These are phyloP conservation scores for Nyctalus aviator DNA, from an alignment of 2,797 vertebrate species.

Conservation along the genomic window DNA sequence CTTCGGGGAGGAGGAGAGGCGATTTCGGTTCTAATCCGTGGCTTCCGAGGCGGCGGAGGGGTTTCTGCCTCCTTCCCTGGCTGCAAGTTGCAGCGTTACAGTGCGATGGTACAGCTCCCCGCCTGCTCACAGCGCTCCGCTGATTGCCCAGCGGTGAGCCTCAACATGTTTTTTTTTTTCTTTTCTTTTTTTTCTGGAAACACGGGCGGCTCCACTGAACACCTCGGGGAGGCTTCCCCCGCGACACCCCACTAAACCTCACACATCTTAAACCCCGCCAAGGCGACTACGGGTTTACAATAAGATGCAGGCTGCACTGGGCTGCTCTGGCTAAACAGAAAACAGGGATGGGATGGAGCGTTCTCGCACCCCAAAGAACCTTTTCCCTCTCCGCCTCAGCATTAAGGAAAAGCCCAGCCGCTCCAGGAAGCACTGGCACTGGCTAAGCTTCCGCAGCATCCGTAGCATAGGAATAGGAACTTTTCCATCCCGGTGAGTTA, in stretches of 20 bases:
- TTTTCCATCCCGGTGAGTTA: slow-evolving; percentile 84
- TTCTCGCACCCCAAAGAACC: background rate
- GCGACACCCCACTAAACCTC: slow-evolving; percentile 77
- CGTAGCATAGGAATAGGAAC: slow-evolving; percentile 59
- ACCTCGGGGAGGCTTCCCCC: slow-evolving; percentile 70
- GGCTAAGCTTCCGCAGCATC: slow-evolving; percentile 64
- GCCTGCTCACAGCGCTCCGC: slow-evolving; percentile 65
- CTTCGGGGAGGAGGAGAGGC: slow-evolving; percentile 34
- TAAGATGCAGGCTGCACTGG: slow-evolving; percentile 58
- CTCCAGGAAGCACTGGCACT: slow-evolving; percentile 63
- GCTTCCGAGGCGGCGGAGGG: background rate
- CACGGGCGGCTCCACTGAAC: slow-evolving; percentile 78
- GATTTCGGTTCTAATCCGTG: slow-evolving; percentile 8
- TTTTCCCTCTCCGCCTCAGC: slow-evolving; percentile 59
- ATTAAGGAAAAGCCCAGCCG: slow-evolving; percentile 65
- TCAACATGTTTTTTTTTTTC: slow-evolving; percentile 80
- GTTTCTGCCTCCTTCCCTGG: slow-evolving; percentile 33
- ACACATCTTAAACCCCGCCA: slow-evolving; percentile 74
- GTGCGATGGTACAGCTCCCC: slow-evolving; percentile 62
- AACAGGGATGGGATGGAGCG: slow-evolving; percentile 57
- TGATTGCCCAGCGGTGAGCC: slow-evolving; percentile 56
- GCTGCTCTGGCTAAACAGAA: slow-evolving; percentile 33
- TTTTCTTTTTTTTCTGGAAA: slow-evolving; percentile 76
- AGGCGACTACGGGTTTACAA: slow-evolving; percentile 80
- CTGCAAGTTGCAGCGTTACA: slow-evolving; percentile 73